These are phyloP conservation scores for Petaurus breviceps DNA, from an alignment of 2,113 vertebrate genomes.

Conservation along the genomic window DNA sequence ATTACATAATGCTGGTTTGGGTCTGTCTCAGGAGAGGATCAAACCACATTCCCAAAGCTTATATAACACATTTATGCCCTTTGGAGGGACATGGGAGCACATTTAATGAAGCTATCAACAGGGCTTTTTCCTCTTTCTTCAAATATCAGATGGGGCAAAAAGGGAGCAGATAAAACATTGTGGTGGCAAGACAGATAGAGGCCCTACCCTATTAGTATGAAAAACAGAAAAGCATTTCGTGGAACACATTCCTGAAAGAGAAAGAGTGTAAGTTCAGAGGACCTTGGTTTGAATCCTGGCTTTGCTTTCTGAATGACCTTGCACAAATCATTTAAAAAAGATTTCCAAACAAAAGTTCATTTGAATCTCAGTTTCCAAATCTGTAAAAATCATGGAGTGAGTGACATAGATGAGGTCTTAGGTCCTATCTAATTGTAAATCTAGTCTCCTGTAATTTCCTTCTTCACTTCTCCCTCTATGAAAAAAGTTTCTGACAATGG, in stretches of 20 bases:
- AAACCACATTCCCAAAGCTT: not conserved
- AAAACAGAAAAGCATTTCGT: not conserved
- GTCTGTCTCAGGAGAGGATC: not conserved
- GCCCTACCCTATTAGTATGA: not conserved
- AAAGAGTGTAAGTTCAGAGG: not conserved
- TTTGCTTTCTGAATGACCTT: not conserved
- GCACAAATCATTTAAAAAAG: not conserved
- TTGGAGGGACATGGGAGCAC: not conserved
- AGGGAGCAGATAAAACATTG: not conserved
- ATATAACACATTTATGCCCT: not conserved
- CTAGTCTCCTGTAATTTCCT: not conserved
- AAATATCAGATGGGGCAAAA: not conserved
- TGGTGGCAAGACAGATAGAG: not conserved
- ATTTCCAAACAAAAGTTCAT: not conserved
- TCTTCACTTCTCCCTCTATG: not conserved
- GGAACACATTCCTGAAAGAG: too few species aligned
- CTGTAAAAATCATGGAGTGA: not conserved
- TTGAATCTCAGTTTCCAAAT: not conserved
- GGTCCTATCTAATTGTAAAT: not conserved
- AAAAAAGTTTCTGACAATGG: not conserved
- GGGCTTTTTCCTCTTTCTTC: not conserved
- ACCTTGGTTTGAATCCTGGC: not conserved
- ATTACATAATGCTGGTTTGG: not conserved
- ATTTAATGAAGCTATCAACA: not conserved
- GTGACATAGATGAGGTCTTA: not conserved